phyloP scores from a whole-genome alignment of 2,888 invertebrate genomes.

The Cryptus viduatorius region DNA sequence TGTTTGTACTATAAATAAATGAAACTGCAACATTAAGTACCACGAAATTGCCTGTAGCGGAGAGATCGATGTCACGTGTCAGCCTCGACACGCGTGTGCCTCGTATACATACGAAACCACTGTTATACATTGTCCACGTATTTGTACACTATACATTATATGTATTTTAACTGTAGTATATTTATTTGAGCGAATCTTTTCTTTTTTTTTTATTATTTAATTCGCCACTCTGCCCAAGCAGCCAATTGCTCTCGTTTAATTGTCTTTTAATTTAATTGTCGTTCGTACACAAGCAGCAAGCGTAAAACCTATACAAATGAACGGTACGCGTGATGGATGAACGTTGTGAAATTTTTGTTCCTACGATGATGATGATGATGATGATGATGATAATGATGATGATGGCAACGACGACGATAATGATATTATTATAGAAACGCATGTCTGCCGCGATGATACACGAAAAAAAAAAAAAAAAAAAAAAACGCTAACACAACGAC shows the following conservation, averaged over 20 bases:
- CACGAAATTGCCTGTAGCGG: constrained; percentile 69
- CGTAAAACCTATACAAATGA: constrained; percentile 53
- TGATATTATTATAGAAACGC: constrained; percentile 32
- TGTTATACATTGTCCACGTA: constrained; percentile 40
- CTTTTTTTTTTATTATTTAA: constrained; percentile 34
- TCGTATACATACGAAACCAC: constrained; percentile 31
- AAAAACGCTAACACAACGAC: constrained; percentile 61
- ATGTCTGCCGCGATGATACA: constrained; percentile 67
- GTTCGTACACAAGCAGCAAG: constrained; percentile 48
- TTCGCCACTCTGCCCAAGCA: constrained; percentile 57
- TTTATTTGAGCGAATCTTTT: constrained; percentile 60
- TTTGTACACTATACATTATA: constrained; percentile 16
- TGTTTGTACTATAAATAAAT: constrained; percentile 37
- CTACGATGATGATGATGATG: constrained; percentile 70
- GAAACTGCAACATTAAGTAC: constrained; percentile 57
- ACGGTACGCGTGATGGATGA: constrained; percentile 55
- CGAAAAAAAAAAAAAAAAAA: constrained; percentile 72
- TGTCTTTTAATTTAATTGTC: constrained; percentile 67
- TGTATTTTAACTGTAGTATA: constrained; percentile 56
- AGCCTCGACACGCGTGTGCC: constrained; percentile 56
- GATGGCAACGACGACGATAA: constrained; percentile 65
- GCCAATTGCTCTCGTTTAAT: constrained; percentile 63
- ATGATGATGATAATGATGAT: constrained; percentile 17
- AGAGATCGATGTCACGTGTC: constrained; percentile 69
- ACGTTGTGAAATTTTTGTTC: constrained; percentile 75